These are phyloP conservation scores for Hydrophis major DNA, from an alignment of 2,797 vertebrate species.

Conservation along the genomic window DNA sequence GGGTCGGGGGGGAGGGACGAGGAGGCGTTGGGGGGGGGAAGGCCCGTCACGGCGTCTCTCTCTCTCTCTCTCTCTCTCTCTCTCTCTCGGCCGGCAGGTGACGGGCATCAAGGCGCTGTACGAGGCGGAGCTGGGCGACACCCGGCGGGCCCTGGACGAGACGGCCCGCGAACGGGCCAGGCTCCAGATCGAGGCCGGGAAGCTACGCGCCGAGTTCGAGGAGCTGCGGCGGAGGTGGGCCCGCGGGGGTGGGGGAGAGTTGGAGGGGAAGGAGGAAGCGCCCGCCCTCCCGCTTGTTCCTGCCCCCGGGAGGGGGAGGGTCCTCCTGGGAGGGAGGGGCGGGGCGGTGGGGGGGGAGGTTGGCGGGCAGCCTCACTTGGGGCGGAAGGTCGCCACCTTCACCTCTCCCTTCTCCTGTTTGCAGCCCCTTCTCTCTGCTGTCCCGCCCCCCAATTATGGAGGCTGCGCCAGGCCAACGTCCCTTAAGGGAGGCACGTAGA, in stretches of 20 bases:
- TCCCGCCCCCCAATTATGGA: too few relatives aligned
- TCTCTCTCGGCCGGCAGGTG: constrained; percentile 71
- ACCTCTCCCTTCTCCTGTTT: too few relatives aligned
- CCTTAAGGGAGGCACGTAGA: background rate
- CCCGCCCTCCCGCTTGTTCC: too few relatives aligned
- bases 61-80: background rate
- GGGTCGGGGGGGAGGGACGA: fast-evolving
- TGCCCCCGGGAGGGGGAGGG: too few relatives aligned
- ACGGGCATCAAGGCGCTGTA: constrained; percentile 88
- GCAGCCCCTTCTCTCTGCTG: too few relatives aligned
- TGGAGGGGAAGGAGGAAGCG: too few relatives aligned
- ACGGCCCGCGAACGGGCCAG: constrained; percentile 88
- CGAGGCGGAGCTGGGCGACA: constrained; percentile 90
- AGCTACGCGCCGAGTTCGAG: constrained; percentile 85
- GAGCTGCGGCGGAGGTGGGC: constrained; percentile 85
- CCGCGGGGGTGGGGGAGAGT: background rate
- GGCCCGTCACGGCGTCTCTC: background rate
- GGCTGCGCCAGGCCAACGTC: too few relatives aligned
- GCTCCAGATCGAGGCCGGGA: constrained; percentile 93
- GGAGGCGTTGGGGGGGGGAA: fast-evolving
- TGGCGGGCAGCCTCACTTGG: too few relatives aligned
- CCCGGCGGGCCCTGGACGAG: constrained; percentile 90
- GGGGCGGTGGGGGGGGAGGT: too few relatives aligned
- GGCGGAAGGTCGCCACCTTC: too few relatives aligned
- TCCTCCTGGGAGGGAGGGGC: too few relatives aligned